These are phyloP conservation scores for Atopsyche davidsoni DNA, from an alignment of 1,140 invertebrate genomes.

Conservation along the genomic window DNA sequence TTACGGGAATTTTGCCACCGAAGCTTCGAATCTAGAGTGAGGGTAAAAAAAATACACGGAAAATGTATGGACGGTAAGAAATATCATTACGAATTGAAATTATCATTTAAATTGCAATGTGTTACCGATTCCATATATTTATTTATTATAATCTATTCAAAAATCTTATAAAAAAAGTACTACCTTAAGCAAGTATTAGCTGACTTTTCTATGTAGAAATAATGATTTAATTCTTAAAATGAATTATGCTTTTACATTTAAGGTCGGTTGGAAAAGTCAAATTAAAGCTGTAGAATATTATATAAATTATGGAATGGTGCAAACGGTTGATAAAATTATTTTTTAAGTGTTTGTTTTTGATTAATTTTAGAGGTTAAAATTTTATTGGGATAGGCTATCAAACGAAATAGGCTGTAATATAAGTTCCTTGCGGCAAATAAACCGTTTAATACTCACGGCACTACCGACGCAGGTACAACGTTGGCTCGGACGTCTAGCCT, in stretches of 20 bases:
- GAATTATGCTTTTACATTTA: no score
- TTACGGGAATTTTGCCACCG: background rate
- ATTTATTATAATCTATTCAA: background rate
- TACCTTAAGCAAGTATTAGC: no score
- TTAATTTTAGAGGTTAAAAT: no score
- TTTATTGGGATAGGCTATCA: no score
- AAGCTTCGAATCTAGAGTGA: background rate
- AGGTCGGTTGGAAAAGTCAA: no score
- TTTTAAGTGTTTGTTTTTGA: no score
- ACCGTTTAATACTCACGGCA: conserved; percentile 30
- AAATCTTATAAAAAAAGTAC: background rate
- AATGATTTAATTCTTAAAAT: no score
- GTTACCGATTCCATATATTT: background rate
- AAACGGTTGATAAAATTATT: no score
- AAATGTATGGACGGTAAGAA: conserved; percentile 9
- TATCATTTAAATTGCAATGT: conserved; percentile 9
- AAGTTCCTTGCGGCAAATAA: conserved; percentile 28
- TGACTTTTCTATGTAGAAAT: background rate
- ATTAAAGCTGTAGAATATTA: no score
- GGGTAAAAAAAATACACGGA: conserved; percentile 15
- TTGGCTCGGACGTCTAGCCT: conserved; percentile 4
- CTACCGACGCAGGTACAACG: background rate
- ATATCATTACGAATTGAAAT: conserved; percentile 15
- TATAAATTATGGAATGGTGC: no score
- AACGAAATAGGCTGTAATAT: no score